phyloP scores from a whole-genome alignment of 2,888 invertebrate species.

The Ectropis crepuscularia region DNA sequence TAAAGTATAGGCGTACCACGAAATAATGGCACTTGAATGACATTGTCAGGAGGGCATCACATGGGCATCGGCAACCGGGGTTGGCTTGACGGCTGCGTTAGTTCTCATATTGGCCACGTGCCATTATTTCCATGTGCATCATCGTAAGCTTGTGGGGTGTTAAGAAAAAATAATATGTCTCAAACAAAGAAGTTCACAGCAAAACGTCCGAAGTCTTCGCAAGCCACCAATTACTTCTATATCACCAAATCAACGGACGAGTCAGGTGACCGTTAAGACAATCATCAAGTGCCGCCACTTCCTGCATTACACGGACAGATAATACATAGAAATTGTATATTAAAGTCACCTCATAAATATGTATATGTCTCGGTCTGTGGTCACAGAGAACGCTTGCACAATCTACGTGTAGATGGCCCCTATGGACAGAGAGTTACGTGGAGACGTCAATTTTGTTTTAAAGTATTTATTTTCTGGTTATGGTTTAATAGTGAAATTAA shows the following conservation, averaged over 20 bases:
- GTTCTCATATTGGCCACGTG: too few species aligned
- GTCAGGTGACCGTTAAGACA: slow-evolving; percentile 78
- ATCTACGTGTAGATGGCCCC: slow-evolving; percentile 72
- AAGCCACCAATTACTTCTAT: slow-evolving; percentile 60
- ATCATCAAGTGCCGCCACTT: slow-evolving; percentile 74
- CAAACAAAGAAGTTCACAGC: slow-evolving; percentile 16
- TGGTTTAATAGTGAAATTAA: too few species aligned
- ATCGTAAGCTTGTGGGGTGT: too few species aligned
- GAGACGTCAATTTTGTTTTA: slow-evolving; percentile 8
- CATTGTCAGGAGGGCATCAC: too few species aligned
- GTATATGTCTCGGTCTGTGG: slow-evolving; percentile 83
- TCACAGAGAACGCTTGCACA: slow-evolving; percentile 79
- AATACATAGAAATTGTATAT: slow-evolving; percentile 85
- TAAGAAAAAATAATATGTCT: background rate
- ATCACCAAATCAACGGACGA: slow-evolving; percentile 54
- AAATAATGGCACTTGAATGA: too few species aligned
- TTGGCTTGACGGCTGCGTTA: too few species aligned
- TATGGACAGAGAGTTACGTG: slow-evolving; percentile 48
- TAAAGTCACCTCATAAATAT: slow-evolving; percentile 83
- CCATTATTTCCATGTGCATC: too few species aligned
- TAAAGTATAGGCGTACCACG: too few species aligned
- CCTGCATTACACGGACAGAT: slow-evolving; percentile 80
- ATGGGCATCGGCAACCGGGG: too few species aligned
- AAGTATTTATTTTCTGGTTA: background rate
- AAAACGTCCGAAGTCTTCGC: slow-evolving; percentile 14